Evolutionary conservation across 2,797 vertebrate genomes (phyloP).

Genomic region (Poecilia picta): DNA sequence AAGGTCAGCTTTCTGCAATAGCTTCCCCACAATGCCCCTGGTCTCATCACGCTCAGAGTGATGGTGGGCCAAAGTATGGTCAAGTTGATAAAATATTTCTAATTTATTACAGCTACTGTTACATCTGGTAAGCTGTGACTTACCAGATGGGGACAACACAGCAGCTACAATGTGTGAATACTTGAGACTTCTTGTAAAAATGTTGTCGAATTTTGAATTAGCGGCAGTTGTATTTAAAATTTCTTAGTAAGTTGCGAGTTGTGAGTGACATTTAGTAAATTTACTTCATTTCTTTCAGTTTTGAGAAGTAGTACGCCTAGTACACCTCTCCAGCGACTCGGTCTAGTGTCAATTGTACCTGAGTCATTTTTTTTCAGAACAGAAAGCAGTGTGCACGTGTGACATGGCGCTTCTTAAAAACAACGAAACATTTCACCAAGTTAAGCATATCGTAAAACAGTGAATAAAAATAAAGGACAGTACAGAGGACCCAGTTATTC

Average conservation of each 20-base stretch:
- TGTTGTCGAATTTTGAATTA: not conserved
- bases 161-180: no score
- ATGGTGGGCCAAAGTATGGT: not conserved
- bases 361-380: not conserved
- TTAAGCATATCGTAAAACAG: not conserved
- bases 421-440: not conserved
- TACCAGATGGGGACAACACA: not conserved
- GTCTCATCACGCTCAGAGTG: conserved; percentile 7
- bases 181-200: no score
- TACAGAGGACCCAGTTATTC: not conserved
- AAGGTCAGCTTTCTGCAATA: conserved; percentile 73
- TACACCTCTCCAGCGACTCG: not conserved
- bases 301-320: not conserved
- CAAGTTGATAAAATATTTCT: conserved; percentile 12
- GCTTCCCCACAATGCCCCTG: conserved; percentile 32
- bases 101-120: not conserved
- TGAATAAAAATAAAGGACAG: not conserved
- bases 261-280: not conserved
- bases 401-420: not conserved
- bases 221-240: not conserved
- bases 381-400: not conserved
- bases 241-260: not conserved
- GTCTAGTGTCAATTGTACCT: not conserved
- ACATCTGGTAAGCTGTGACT: conserved; percentile 16
- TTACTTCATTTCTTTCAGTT: not conserved